Conservation (phyloP, 2,797 vertebrate genomes). For the Xiphophorus birchmanni region DNA sequence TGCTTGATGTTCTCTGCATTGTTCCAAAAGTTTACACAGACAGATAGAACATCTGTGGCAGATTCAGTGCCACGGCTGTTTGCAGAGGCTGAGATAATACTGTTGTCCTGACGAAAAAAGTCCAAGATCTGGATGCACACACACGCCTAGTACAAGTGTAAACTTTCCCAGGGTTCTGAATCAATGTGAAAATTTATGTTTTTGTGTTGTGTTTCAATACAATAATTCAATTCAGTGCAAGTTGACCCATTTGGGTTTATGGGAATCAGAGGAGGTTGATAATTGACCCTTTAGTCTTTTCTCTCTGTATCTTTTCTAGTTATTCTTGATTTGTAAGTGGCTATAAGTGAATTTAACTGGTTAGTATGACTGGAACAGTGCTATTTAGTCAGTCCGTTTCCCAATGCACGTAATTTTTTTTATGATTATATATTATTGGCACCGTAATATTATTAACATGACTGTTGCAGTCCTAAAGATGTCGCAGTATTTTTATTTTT, state of each 20-base stretch:
- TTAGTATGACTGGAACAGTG: neutral
- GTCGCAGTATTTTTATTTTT: neutral
- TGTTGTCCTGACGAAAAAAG: slow-evolving; percentile 32
- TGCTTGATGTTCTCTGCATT: slow-evolving; percentile 53
- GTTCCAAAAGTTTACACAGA: slow-evolving; percentile 53
- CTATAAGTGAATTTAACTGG: neutral
- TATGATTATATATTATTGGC: neutral
- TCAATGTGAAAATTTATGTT: neutral
- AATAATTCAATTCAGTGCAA: neutral
- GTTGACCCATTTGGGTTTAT: neutral
- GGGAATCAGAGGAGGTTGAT: neutral
- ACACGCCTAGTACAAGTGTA: neutral
- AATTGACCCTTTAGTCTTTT: neutral
- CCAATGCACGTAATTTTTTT: neutral
- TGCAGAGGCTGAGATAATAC: slow-evolving; percentile 34
- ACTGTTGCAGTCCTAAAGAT: too few relatives aligned
- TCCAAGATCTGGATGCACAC: slow-evolving; percentile 9
- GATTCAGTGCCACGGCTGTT: slow-evolving; percentile 31
- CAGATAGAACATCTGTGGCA: slow-evolving; percentile 10
- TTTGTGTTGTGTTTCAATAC: neutral
- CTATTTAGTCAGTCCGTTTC: neutral
- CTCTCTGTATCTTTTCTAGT: neutral
- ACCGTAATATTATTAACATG: neutral
- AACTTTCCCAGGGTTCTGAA: slow-evolving; percentile 27
- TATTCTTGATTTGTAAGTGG: neutral